phyloP scores from a whole-genome alignment of 2,797 vertebrate species.

The Lindbergichthys nudifrons region DNA sequence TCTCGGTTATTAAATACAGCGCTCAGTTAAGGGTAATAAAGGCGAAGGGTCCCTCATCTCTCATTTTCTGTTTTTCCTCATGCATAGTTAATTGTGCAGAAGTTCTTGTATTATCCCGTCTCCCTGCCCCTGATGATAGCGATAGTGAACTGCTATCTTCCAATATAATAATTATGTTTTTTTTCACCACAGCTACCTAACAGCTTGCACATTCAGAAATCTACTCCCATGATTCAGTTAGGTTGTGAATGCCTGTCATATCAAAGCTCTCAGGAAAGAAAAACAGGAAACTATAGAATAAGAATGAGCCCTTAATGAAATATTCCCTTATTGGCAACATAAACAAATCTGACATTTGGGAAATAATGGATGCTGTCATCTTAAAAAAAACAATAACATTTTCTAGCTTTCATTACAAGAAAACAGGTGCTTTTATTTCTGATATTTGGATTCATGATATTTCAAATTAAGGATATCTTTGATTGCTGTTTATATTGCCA shows the following conservation, averaged over 20 bases:
- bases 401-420: not conserved
- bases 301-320: conserved; percentile 3
- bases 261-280: not conserved
- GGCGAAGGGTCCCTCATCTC: conserved; percentile 12
- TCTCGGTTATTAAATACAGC: conserved; percentile 29
- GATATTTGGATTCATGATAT: not conserved
- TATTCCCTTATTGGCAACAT: not conserved
- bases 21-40: conserved; percentile 8
- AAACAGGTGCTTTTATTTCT: conserved; percentile 4
- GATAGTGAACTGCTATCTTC: not conserved
- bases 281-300: not conserved
- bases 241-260: not conserved
- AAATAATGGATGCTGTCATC: not conserved
- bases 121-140: conserved; percentile 11
- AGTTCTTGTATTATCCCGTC: conserved; percentile 3
- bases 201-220: conserved; percentile 8
- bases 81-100: conserved; percentile 11
- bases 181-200: conserved; percentile 7
- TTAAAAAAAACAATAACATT: not conserved
- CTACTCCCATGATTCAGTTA: not conserved
- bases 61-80: conserved; percentile 12
- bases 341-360: conserved; percentile 4
- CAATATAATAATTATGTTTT: conserved; percentile 1
- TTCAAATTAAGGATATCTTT: conserved; percentile 2
- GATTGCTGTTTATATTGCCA: conserved; percentile 1